Evolutionary conservation across 2,113 vertebrate genomes (phyloP).

Genomic region (Anoplopoma fimbria): DNA sequence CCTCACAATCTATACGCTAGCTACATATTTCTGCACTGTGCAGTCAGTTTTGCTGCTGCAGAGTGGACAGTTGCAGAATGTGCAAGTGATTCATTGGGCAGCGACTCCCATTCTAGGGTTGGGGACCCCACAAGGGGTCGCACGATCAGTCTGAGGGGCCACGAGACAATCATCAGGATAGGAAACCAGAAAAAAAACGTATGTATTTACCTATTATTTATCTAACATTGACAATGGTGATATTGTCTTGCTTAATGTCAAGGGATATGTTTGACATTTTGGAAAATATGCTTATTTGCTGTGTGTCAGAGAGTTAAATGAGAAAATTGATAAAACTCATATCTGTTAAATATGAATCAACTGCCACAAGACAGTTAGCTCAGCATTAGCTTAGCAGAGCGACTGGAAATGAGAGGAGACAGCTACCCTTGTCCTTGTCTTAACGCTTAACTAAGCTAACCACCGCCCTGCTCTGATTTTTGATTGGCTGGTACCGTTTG

Average conservation of each 20-base stretch:
- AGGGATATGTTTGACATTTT: background rate
- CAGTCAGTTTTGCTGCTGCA: conserved; percentile 13
- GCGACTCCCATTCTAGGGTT: background rate
- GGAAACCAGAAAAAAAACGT: background rate
- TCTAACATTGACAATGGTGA: background rate
- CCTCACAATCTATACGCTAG: conserved; percentile 44
- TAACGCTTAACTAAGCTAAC: background rate
- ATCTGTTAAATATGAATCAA: background rate
- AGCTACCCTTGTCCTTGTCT: background rate
- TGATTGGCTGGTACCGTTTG: too few species aligned
- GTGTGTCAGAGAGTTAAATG: background rate
- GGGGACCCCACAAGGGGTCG: background rate
- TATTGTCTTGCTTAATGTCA: background rate
- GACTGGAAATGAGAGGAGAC: background rate
- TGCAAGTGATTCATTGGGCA: background rate
- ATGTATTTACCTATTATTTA: background rate
- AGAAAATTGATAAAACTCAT: background rate
- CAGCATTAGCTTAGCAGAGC: background rate
- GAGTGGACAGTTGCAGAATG: conserved; percentile 16
- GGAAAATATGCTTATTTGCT: background rate
- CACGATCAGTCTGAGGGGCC: too few species aligned
- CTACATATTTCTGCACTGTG: conserved; percentile 34
- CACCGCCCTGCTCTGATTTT: too few species aligned
- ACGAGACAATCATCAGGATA: background rate
- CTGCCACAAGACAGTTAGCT: background rate